Evolutionary conservation across 1,140 invertebrate species (phyloP).

Genomic region (Metaphire vulgaris): DNA sequence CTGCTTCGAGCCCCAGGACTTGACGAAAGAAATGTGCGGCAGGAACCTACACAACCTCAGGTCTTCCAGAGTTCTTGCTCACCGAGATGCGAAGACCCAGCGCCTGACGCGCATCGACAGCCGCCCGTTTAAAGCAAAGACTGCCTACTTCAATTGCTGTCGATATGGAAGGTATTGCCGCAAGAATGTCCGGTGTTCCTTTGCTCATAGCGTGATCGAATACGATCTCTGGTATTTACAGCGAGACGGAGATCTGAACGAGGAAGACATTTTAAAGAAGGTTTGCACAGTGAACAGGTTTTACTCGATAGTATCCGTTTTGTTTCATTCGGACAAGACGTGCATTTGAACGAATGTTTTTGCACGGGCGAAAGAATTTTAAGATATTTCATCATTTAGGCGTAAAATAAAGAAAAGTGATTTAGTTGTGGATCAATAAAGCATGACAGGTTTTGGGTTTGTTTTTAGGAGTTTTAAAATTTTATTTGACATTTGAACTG

Average conservation of each 20-base stretch:
- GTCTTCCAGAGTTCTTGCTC: neutral
- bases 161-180: conserved; percentile 38
- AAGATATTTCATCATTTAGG: too few relatives aligned
- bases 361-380: too few relatives aligned
- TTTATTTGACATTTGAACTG: too few relatives aligned
- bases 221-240: conserved; percentile 46
- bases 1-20: neutral
- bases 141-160: conserved; percentile 43
- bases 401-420: too few relatives aligned
- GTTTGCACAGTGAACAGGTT: neutral
- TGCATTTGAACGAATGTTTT: too few relatives aligned
- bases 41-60: neutral
- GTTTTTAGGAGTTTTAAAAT: too few relatives aligned
- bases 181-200: conserved; percentile 36
- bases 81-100: neutral
- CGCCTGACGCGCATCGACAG: neutral
- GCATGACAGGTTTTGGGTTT: too few relatives aligned
- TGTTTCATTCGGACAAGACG: too few relatives aligned
- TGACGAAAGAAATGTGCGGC: neutral
- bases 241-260: conserved; percentile 36
- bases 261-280: conserved; percentile 36
- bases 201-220: conserved; percentile 46
- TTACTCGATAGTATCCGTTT: neutral
- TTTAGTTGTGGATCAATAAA: too few relatives aligned
- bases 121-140: conserved; percentile 39